Percentiles rank a stretch among this genome's conserved stretches.
Evolutionary conservation across 2,113 vertebrate genomes (phyloP).

Genomic region (Ptilorrhoa leucosticta): DNA sequence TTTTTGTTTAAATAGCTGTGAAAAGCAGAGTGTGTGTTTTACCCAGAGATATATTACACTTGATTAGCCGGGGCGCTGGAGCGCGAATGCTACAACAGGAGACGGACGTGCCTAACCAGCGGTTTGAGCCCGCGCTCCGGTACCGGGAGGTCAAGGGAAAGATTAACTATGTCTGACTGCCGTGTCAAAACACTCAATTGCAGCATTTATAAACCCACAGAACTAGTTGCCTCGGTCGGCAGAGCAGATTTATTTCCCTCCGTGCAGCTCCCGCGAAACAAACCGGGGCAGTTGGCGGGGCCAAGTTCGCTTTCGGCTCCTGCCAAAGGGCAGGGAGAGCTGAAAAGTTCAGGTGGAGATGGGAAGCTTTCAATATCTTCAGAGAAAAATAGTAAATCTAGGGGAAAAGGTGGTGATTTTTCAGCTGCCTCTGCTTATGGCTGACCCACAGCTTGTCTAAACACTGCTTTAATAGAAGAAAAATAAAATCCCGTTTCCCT

Average conservation of each 20-base stretch:
- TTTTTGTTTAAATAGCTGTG: conserved; percentile 66
- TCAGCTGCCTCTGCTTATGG: background rate
- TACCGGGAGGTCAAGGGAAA: conserved; percentile 49
- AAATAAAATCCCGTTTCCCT: background rate
- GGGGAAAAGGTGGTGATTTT: background rate
- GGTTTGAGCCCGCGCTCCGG: background rate
- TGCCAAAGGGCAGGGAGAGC: background rate
- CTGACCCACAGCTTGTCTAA: background rate
- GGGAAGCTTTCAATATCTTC: background rate
- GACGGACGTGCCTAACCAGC: conserved; percentile 46
- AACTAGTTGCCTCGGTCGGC: background rate
- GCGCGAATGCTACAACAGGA: conserved; percentile 60
- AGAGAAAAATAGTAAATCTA: background rate
- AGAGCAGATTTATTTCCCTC: conserved; percentile 40
- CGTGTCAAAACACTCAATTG: conserved; percentile 62
- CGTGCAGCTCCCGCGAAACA: fast-evolving
- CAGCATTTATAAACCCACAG: conserved; percentile 52
- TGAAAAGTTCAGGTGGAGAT: background rate
- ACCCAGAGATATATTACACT: conserved; percentile 64
- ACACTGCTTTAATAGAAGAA: background rate
- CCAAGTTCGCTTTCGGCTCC: background rate
- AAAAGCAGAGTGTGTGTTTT: conserved; percentile 61
- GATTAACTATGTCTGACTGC: conserved; percentile 66
- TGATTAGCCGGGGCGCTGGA: conserved; percentile 67
- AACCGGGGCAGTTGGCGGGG: background rate